A percentile compares a stretch with the other conserved stretches of the same genome.
Conservation (phyloP, 2,797 vertebrate species). For the Hylomyscus alleni region DNA sequence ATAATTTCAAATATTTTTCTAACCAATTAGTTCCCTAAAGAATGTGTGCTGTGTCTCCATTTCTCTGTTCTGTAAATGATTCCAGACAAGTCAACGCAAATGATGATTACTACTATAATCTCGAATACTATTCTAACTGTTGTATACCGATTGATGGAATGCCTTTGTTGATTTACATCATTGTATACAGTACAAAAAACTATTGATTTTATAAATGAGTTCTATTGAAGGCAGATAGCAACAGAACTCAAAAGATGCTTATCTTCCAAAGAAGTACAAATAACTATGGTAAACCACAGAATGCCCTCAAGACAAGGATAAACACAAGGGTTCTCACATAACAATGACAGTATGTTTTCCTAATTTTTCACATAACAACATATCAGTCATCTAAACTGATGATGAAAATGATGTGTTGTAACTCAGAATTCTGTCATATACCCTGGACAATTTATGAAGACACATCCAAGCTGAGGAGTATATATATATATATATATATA, state of each 20-base stretch:
- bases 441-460: not conserved
- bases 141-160: not conserved
- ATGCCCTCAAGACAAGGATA: not conserved
- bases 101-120: not conserved
- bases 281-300: not conserved
- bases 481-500: not conserved
- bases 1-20: not conserved
- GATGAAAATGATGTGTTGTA: not conserved
- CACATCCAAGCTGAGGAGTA: not conserved
- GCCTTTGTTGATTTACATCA: slow-evolving; percentile 40
- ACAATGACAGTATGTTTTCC: not conserved
- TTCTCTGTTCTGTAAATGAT: not conserved
- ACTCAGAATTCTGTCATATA: not conserved
- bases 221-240: slow-evolving; percentile 37
- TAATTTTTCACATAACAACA: not conserved
- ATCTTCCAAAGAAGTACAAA: not conserved
- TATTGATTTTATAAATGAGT: slow-evolving; percentile 44
- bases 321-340: not conserved
- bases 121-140: not conserved
- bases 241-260: not conserved
- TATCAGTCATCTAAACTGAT: not conserved
- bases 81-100: not conserved
- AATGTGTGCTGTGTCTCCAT: not conserved
- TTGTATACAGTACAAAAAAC: not conserved
- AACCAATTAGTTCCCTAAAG: not conserved